Percentiles rank a stretch among this genome's conserved stretches.
Conservation (phyloP, 92 coral and sea anemone genomes). For the Siderastrea radians region DNA sequence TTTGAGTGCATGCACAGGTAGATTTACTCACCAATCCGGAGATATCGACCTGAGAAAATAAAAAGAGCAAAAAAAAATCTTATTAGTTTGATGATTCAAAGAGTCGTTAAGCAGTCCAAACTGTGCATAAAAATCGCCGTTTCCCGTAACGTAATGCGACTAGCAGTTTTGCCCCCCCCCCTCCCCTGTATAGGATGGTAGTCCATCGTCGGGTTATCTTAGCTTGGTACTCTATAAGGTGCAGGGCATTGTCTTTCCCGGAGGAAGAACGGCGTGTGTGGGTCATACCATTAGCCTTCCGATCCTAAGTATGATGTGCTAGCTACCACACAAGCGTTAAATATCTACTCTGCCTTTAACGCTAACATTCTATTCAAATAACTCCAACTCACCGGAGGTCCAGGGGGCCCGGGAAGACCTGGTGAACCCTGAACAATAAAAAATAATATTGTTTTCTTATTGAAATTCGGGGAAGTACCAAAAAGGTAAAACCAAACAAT, state of each 20-base stretch:
- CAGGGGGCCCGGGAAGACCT: slow-evolving; percentile 79
- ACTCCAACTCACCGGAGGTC: slow-evolving; percentile 60
- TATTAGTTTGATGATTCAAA: no score
- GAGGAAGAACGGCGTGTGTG: neutral
- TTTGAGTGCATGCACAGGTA: neutral
- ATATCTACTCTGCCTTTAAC: no score
- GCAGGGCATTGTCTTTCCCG: neutral
- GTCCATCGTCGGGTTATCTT: no score
- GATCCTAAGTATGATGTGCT: neutral
- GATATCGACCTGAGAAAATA: slow-evolving; percentile 15
- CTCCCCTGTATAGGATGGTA: no score
- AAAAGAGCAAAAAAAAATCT: neutral
- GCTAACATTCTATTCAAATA: no score
- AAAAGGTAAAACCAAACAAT: neutral
- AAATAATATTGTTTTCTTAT: neutral
- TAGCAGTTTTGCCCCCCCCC: no score
- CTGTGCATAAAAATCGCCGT: no score
- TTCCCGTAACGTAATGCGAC: no score
- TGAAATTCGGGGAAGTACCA: neutral
- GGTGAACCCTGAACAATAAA: slow-evolving; percentile 50
- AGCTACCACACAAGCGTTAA: neutral
- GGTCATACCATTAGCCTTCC: neutral
- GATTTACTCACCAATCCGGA: slow-evolving; percentile 27
- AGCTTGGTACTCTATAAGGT: no score
- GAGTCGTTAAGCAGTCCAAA: no score